Base-by-base conservation (phyloP, 2,113 vertebrate genomes). In the Corvus hawaiiensis region DNA sequence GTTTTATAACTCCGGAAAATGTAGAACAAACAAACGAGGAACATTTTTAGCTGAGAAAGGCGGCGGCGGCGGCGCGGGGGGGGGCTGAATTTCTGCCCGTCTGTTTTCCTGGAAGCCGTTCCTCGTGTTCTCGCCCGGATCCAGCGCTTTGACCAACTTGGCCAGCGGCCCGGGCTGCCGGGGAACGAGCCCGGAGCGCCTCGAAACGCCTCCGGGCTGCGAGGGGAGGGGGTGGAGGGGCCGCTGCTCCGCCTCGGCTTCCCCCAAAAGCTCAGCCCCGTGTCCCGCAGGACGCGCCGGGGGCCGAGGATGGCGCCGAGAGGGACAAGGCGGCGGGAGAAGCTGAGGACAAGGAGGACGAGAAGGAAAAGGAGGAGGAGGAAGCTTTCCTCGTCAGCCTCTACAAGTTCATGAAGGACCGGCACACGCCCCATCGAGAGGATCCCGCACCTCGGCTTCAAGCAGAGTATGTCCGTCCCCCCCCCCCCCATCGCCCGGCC, bases 361-460 rank as follows among this genome's bases (percentile, higher is more conserved):
- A 84, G 33, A 16, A 30, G 92, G 99, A 99, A 94, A 97, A 61
- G 56, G 87, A 98, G 90, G 98, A 99, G 90, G 99, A 99, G 92
- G 99, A 99, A 94, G 96, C 96, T 17, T 99, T 99, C 95, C 97
- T 99, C 16, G 95, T 97, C 84, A 98, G 98, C 93, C 98, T 99
- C 91, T 98, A 99, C 97, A 96, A 98, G 77, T 99, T 99, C 91
- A 99, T 99, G 99, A 99, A 99, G 98, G 98, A 99, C 14, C 98
- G 98, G 43, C 98, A 93, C 67, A 98, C 99, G 0, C 99, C 99
- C 99, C 39, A 99, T 99, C 68, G 99, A 99, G 96, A 98, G 99
- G 97, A 99, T 99, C 87, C 99, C 99, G 66, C 99, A 99, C 92
- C 98, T 99, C 4, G 99, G 99, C 97, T 99, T 99, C 97, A 99